These are phyloP conservation scores for Pygoscelis adeliae DNA, from an alignment of 2,113 vertebrate genomes.

Conservation along the genomic window DNA sequence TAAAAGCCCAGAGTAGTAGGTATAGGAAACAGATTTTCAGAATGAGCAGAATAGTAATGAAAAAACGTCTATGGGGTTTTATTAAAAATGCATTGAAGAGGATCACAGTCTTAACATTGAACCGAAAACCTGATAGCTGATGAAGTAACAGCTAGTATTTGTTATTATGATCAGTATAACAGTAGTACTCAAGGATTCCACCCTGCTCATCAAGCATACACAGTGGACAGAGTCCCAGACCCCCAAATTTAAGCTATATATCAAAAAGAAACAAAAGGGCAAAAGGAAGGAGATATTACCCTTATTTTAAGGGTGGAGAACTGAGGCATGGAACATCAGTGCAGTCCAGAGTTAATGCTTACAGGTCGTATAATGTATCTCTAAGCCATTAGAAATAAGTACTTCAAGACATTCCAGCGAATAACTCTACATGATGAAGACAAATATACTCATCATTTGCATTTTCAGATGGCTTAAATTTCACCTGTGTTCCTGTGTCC, in stretches of 20 bases:
- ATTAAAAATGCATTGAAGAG: not conserved
- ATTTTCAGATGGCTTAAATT: not conserved
- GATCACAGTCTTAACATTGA: not conserved
- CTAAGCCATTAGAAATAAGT: not conserved
- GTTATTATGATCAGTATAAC: not conserved
- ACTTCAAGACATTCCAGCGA: not conserved
- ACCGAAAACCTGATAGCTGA: not conserved
- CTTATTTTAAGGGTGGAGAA: not conserved
- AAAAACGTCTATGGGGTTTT: not conserved
- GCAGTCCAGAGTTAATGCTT: not conserved
- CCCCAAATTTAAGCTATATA: not conserved
- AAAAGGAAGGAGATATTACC: not conserved
- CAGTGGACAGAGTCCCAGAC: not conserved
- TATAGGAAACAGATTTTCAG: not conserved
- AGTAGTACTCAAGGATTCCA: not conserved
- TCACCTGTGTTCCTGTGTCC: not conserved
- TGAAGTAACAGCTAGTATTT: not conserved
- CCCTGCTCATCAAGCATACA: not conserved
- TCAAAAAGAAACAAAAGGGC: not conserved
- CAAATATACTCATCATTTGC: not conserved
- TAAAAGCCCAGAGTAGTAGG: not conserved
- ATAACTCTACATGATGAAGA: not conserved
- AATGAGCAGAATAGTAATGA: not conserved
- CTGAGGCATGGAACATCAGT: not conserved
- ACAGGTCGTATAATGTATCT: not conserved